Evolutionary conservation across 1,140 invertebrate species (phyloP), one percentile per base, ranked within the genome.

Genomic region (Pygmarrhopalites habei): DNA sequence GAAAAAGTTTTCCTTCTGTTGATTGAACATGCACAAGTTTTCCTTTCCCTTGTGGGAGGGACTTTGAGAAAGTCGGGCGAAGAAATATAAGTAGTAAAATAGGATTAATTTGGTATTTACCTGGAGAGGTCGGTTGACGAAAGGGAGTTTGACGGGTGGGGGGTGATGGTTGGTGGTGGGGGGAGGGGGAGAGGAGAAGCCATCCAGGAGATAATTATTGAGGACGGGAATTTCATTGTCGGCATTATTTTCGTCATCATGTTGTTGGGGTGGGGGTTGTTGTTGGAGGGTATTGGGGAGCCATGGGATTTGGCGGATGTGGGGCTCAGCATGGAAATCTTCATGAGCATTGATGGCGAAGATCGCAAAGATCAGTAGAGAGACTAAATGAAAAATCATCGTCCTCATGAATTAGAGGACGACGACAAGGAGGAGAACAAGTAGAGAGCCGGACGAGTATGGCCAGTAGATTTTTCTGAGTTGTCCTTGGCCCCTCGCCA

Each of bases 121-220:
- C 64, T 66, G 64, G 15, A 66, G 26, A 25, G 64, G 58, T 39
- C 59, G 52, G 35, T 61, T 66, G 59, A 66, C 64, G 39, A 66
- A 52, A 17, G 58, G 64, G 17, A 66, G 64, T 30, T 52, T 19
- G 21, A 57, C 57, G 35, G 63, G 49, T 12, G 58, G 26, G 52
- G 41, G 63, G 15, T 28, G 63, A 19, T 28, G 63, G 1, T 30
- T n/a, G 10, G 28, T 32, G 17, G 39, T 17, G 12, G 64, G 59
- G n/a, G 53, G 19, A 15, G 52, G 23, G 15, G 58, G 51, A 4
- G 64, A 35, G 2, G 43, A 46, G 29, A 35, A 49, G 19, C 49
- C 57, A 32, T 64, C 57, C 29, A 47, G 25, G 39, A 29, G 26
- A 28, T 64, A 28, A 49, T 55, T 60, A 35, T 61, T 19, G 44